phyloP scores from a whole-genome alignment of 1,140 invertebrate species.

The Penaeus chinensis region DNA sequence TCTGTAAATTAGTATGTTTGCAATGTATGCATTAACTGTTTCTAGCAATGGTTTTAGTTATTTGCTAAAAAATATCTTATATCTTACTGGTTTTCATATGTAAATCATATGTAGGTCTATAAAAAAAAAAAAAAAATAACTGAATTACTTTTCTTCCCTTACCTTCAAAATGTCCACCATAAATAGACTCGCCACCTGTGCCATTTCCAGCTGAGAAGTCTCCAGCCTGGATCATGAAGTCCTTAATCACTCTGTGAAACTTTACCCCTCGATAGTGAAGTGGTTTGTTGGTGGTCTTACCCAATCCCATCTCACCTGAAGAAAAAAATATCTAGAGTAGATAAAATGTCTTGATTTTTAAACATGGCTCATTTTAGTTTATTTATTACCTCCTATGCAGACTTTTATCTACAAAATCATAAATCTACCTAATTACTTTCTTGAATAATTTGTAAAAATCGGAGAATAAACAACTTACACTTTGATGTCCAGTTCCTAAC shows the following conservation, averaged over 20 bases:
- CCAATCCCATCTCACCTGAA: conserved; percentile 64
- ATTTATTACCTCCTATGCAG: no score
- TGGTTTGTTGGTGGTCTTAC: conserved; percentile 65
- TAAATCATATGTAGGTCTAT: no score
- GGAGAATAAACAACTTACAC: no score
- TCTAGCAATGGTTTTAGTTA: conserved; percentile 6
- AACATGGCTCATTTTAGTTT: no score
- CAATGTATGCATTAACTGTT: background rate
- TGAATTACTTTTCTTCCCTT: conserved; percentile 57
- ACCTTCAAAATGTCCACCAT: conserved; percentile 90
- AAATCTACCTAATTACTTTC: no score
- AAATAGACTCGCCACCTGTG: conserved; percentile 91
- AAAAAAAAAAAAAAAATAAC: no score
- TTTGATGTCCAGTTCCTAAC: no score
- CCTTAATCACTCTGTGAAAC: conserved; percentile 92
- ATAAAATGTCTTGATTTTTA: background rate
- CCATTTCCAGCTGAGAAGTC: conserved; percentile 78
- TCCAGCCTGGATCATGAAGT: conserved; percentile 80
- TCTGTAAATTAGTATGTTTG: conserved; percentile 73
- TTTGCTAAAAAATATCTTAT: background rate
- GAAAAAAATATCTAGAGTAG: background rate
- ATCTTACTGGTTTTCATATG: no score
- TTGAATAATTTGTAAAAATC: no score
- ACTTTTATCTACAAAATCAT: no score
- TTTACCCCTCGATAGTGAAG: conserved; percentile 67